Evolutionary conservation across 2,113 vertebrate species (phyloP).

Genomic region (Vidua chalybeata): DNA sequence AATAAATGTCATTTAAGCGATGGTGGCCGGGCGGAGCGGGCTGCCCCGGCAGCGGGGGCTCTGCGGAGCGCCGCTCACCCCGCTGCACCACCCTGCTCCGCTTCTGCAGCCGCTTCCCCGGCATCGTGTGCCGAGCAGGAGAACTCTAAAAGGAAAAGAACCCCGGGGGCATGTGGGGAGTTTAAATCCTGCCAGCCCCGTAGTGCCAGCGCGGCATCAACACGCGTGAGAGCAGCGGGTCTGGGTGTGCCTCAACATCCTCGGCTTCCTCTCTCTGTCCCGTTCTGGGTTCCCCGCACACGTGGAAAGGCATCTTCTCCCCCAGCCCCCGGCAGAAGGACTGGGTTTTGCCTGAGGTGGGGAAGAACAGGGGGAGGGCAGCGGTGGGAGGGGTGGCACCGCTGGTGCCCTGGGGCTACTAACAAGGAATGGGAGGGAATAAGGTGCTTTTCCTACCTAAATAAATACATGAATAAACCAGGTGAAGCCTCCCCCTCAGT

Average conservation of each 20-base stretch:
- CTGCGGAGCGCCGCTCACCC: rapidly evolving
- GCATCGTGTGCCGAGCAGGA: rapidly evolving
- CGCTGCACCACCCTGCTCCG: rapidly evolving
- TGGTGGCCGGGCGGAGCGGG: rapidly evolving
- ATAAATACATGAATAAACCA: background rate
- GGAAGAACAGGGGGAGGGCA: rapidly evolving
- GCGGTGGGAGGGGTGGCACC: background rate
- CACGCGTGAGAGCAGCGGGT: rapidly evolving
- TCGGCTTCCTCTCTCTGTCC: background rate
- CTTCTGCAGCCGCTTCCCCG: background rate
- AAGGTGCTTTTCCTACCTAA: constrained; percentile 4
- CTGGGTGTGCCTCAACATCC: background rate
- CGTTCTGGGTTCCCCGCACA: background rate
- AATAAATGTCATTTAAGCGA: rapidly evolving
- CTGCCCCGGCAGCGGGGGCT: background rate
- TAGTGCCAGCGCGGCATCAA: rapidly evolving
- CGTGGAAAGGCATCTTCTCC: background rate
- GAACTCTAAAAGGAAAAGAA: too few species aligned
- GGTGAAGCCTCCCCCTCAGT: rapidly evolving
- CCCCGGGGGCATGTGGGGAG: rapidly evolving
- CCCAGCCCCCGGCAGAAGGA: background rate
- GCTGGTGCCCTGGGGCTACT: background rate
- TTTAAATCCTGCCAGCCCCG: rapidly evolving
- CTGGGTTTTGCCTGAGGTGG: background rate
- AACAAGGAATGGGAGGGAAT: background rate